Base-by-base conservation (phyloP, 2,888 invertebrate species). In the Tipula lateralis region DNA sequence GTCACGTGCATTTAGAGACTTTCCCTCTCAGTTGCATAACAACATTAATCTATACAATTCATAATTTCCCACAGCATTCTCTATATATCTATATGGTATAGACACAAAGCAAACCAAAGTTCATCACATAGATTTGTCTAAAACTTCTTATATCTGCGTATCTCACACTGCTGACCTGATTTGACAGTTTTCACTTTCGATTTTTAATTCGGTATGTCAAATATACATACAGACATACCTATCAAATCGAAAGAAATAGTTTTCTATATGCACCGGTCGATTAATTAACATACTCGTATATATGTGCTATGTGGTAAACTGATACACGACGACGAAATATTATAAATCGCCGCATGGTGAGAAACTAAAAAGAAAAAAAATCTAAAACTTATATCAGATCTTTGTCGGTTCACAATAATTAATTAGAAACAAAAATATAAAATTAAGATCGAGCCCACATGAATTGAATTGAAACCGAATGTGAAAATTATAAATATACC, bases 291-390 rank as follows among this genome's bases (percentile, higher is more conserved):
- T n/a, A n/a, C n/a, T n/a, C n/a, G n/a, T n/a, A n/a, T n/a, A n/a
- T n/a, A 66, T 66, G 66, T 19, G 39, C 13, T 16, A 4, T 19
- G 66, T 24, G 24, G 66, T 66, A 66, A 66, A 66, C 24, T 66
- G 66, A 66, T 66, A 66, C 66, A 66, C 66, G 66, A 24, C 66
- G 66, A 66, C 24, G 24, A 66, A 66, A 66, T 24, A 24, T 66
- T 66, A 66, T 66, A 66, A 66, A 66, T 66, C 66, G 66, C 66
- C 66, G 66, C 66, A 66, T 66, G 66, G 66, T 66, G 66, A 66
- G 66, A 66, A 66, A 66, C 66, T 50, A 50, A 16, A 50, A 16
- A 16, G 16, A 66, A 9, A 66, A 66, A 9, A 66, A 66, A 66
- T 24, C 50, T 2, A 50, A 66, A 66, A 66, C 24, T 24, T 66